Conservation (phyloP, 2,888 invertebrate species). For the Gastrophysa polygoni region DNA sequence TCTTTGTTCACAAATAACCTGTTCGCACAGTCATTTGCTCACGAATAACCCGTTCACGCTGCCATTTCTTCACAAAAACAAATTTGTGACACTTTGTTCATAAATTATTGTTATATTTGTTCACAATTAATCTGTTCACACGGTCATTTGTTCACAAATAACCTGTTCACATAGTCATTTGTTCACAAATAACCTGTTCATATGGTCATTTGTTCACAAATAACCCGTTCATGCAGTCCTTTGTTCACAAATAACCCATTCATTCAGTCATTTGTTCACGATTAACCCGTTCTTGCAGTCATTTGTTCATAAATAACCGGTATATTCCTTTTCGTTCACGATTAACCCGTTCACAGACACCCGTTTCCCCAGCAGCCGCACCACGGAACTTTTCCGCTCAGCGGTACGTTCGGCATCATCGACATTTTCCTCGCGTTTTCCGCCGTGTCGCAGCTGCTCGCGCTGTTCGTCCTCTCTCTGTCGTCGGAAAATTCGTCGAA, state of each 20-base stretch:
- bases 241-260: not conserved
- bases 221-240: too few species aligned
- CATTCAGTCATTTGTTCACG: not conserved
- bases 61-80: not conserved
- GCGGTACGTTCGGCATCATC: slow-evolving; percentile 65
- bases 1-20: not conserved
- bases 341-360: slow-evolving; percentile 57
- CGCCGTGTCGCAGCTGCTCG: slow-evolving; percentile 67
- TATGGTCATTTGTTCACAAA: not conserved
- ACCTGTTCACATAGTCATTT: too few species aligned
- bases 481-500: slow-evolving; percentile 61
- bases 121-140: too few species aligned
- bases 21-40: not conserved
- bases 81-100: not conserved
- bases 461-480: slow-evolving; percentile 67
- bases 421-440: slow-evolving; percentile 65
- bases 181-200: not conserved
- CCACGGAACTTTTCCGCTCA: slow-evolving; percentile 76
- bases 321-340: not conserved
- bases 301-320: not conserved
- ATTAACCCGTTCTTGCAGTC: not conserved
- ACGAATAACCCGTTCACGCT: not conserved
- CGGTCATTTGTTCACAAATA: too few species aligned
- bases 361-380: slow-evolving; percentile 87
- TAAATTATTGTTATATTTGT: not conserved